phyloP scores from a whole-genome alignment of 2,888 invertebrate genomes.

The Hypomecis atomaria region DNA sequence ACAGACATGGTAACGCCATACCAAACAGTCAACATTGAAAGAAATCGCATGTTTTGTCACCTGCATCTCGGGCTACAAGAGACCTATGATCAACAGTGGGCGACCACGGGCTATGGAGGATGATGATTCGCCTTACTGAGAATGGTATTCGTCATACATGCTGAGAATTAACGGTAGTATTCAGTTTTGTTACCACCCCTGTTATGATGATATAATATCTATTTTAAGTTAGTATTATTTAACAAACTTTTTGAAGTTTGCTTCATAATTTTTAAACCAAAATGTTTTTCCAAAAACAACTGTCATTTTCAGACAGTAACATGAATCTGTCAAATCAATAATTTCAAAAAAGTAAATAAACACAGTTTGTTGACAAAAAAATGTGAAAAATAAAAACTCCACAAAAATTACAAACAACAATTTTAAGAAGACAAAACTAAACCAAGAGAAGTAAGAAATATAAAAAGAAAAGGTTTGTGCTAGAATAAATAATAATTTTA shows the following conservation, averaged over 20 bases:
- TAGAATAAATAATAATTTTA: not conserved
- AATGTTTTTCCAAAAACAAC: not conserved
- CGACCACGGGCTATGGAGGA: no score
- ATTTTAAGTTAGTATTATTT: no score
- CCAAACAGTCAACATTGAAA: no score
- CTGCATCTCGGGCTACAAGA: no score
- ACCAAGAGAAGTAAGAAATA: not conserved
- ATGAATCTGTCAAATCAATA: not conserved
- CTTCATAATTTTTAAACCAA: not conserved
- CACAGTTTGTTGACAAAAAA: conserved; percentile 16
- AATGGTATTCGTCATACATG: no score
- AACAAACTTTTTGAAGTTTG: not conserved
- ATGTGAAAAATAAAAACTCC: conserved; percentile 7
- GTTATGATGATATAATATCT: no score
- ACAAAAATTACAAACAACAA: not conserved
- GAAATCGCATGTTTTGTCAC: no score
- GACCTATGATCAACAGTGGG: no score
- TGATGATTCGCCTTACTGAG: no score
- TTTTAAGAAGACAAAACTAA: not conserved
- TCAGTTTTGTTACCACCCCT: no score
- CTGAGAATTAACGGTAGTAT: no score
- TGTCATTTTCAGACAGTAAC: not conserved
- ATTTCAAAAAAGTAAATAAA: conserved; percentile 12
- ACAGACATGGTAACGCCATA: no score
- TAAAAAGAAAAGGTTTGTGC: not conserved